These are phyloP conservation scores for Myotis planiceps DNA, from an alignment of 2,797 vertebrate genomes.

Conservation along the genomic window DNA sequence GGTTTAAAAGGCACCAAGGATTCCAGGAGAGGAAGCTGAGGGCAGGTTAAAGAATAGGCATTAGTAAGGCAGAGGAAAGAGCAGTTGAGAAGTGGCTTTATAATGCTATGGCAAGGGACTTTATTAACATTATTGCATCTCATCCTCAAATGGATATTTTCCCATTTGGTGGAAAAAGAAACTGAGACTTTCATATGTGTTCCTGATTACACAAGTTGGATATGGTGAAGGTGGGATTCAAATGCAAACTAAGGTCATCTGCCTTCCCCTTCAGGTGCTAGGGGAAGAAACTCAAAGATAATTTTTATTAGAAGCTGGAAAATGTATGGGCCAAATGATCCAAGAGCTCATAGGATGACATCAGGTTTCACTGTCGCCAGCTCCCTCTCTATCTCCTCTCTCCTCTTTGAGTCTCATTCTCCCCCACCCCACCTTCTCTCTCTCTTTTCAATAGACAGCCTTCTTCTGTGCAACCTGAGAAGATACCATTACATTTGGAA, in stretches of 20 bases:
- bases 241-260: neutral
- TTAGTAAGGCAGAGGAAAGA: neutral
- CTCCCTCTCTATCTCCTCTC: neutral
- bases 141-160: neutral
- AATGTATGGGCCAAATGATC: neutral
- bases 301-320: neutral
- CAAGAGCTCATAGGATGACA: accelerated
- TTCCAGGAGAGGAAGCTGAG: neutral
- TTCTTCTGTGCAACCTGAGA: neutral
- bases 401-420: neutral
- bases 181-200: neutral
- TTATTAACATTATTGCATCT: neutral
- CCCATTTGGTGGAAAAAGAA: neutral
- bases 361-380: no score
- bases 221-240: neutral
- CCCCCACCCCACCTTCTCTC: neutral
- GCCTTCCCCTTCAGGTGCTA: neutral
- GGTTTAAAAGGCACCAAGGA: slow-evolving; percentile 36
- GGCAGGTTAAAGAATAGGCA: slow-evolving; percentile 26
- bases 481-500: neutral
- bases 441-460: neutral
- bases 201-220: neutral
- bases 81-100: neutral
- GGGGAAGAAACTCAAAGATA: neutral
- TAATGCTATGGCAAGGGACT: neutral